A percentile compares a stretch with the other conserved stretches of the same genome.
These are phyloP conservation scores for Urocolius indicus DNA, from an alignment of 2,113 vertebrate genomes.

Conservation along the genomic window DNA sequence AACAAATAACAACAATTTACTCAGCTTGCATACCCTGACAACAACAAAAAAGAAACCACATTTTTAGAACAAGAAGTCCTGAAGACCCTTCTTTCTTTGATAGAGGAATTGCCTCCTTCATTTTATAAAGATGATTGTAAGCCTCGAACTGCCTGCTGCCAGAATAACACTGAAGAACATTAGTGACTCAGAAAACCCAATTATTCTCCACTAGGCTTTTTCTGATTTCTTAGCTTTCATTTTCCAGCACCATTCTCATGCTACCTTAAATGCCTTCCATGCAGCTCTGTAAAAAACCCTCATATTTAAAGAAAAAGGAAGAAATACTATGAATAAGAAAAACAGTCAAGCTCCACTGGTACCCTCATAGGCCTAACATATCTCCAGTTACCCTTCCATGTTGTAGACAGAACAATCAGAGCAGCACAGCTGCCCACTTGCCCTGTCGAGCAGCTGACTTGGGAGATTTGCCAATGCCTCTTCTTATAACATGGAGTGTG, in stretches of 20 bases:
- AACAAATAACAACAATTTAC: neutral
- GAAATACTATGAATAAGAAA: neutral
- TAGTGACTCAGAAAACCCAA: slow-evolving; percentile 33
- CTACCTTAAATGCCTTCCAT: neutral
- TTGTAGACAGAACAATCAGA: neutral
- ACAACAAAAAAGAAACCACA: neutral
- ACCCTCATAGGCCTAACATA: neutral
- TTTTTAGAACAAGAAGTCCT: neutral
- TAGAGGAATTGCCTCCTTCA: neutral
- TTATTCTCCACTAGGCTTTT: neutral
- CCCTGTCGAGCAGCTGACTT: neutral
- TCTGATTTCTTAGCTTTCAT: neutral
- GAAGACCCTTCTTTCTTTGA: slow-evolving; percentile 9
- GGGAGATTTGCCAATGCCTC: neutral
- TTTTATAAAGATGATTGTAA: neutral
- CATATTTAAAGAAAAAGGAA: neutral
- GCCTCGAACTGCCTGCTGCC: slow-evolving; percentile 2
- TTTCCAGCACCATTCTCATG: neutral
- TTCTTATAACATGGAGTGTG: neutral
- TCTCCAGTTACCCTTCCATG: neutral
- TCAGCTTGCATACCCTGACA: neutral
- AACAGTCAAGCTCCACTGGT: neutral
- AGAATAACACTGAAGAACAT: neutral
- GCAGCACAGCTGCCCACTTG: neutral
- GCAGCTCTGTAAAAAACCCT: neutral